Evolutionary conservation across 2,888 invertebrate genomes (phyloP).

Genomic region (Drepana falcataria): DNA sequence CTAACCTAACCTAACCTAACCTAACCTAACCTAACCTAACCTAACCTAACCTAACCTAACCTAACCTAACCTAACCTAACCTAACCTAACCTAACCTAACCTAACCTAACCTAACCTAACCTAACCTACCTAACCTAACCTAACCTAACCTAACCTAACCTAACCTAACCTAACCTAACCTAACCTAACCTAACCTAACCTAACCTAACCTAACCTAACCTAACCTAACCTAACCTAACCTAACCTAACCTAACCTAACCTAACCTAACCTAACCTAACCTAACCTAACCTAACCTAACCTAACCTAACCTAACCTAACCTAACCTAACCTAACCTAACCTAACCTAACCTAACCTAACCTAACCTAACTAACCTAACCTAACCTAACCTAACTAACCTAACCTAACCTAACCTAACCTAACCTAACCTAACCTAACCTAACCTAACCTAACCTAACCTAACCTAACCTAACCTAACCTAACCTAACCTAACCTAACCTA

Average conservation of each 20-base stretch:
- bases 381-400: conserved; percentile 2
- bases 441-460: conserved; percentile 10
- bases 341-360: conserved; percentile 10
- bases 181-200: conserved; percentile 9
- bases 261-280: conserved; percentile 9
- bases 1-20: conserved; percentile 8
- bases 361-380: conserved; percentile 7
- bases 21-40: conserved; percentile 9
- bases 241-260: conserved; percentile 9
- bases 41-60: conserved; percentile 17
- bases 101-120: conserved; percentile 15
- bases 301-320: conserved; percentile 9
- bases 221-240: conserved; percentile 10
- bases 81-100: conserved; percentile 15
- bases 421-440: conserved; percentile 9
- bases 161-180: conserved; percentile 9
- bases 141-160: conserved; percentile 13
- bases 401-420: conserved; percentile 2
- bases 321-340: conserved; percentile 9
- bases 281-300: conserved; percentile 9
- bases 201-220: conserved; percentile 2
- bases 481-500: conserved; percentile 15
- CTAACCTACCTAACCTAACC: conserved; percentile 13
- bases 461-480: conserved; percentile 8
- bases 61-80: conserved; percentile 16